Base-by-base conservation (phyloP, 2,888 invertebrate species). In the Apotomis betuletana region DNA sequence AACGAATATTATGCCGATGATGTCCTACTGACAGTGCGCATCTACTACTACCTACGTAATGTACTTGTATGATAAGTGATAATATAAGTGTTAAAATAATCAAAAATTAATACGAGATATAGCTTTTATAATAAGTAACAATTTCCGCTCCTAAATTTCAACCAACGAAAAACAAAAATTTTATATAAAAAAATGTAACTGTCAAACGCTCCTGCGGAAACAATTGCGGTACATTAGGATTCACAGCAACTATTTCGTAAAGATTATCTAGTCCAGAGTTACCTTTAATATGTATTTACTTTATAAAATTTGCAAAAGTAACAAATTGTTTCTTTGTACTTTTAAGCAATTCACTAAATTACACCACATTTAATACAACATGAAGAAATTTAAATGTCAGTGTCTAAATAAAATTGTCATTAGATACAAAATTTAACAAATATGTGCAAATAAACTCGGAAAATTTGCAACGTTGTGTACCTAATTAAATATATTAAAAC, bases 271-370 rank as follows among this genome's bases (percentile, higher is more conserved):
- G 85, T 79, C 87, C 83, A 84, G 83, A 84, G 86, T 85, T 87
- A 87, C 77, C 83, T 87, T 90, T 87, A 84, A 90, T 90, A 91
- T 92, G 90, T 91, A 91, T 90, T 92, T 89, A 90, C 79, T 92
- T 94, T 92, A 95, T 95, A 95, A 95, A 95, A 95, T 95, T 95
- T 95, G 94, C 94, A 95, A 95, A 95, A 95, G 94, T 95, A 95
- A 95, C 94, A 94, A 94, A 95, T 94, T 90, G 94, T 93, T 91
- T 92, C 88, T 94, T 95, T 95, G 95, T 95, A 95, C 95, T 95
- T 95, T 92, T 93, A 95, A 95, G 95, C 95, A 94, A 94, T 95
- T 95, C 94, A 91, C 94, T 94, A 94, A 92, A 92, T 92, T 91
- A 93, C 93, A 91, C 91, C 88, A 87, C 87, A 89, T 87, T 87